These are phyloP conservation scores for Aphaenogaster floridana DNA, from an alignment of 1,140 invertebrate genomes.

Conservation along the genomic window DNA sequence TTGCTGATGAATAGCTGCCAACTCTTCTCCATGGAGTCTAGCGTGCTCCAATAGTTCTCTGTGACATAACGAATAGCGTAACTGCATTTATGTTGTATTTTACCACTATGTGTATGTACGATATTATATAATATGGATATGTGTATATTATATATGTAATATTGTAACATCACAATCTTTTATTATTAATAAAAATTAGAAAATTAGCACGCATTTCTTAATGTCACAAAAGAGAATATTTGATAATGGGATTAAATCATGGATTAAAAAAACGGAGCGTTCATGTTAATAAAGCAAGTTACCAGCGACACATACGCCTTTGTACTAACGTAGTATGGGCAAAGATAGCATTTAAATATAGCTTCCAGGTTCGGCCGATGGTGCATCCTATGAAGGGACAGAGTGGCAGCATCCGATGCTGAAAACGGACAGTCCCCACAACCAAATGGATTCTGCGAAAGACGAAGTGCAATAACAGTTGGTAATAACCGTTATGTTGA, in stretches of 20 bases:
- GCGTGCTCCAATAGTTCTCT: conserved; percentile 84
- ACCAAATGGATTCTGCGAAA: conserved; percentile 75
- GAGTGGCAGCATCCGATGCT: conserved; percentile 88
- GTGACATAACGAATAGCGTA: conserved; percentile 12
- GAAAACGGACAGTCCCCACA: conserved; percentile 93
- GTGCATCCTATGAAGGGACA: conserved; percentile 91
- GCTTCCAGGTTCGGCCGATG: conserved; percentile 91
- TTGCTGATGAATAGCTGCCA: conserved; percentile 83
- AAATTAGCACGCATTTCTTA: background rate
- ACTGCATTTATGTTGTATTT: conserved; percentile 25
- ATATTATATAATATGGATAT: background rate
- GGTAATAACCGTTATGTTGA: too few relatives aligned
- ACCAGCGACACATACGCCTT: conserved; percentile 85
- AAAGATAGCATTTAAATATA: conserved; percentile 93
- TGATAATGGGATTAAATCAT: background rate
- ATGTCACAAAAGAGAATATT: background rate
- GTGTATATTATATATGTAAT: background rate
- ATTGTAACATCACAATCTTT: background rate
- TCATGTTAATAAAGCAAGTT: conserved; percentile 32
- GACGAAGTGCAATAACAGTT: background rate
- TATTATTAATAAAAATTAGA: conserved; percentile 19
- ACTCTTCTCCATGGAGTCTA: conserved; percentile 83
- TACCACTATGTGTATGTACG: background rate
- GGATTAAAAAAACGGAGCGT: background rate
- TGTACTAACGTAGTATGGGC: conserved; percentile 92